A percentile compares a stretch with the other conserved stretches of the same genome.
Conservation (phyloP, 1,140 invertebrate species). For the Capitella teleta region DNA sequence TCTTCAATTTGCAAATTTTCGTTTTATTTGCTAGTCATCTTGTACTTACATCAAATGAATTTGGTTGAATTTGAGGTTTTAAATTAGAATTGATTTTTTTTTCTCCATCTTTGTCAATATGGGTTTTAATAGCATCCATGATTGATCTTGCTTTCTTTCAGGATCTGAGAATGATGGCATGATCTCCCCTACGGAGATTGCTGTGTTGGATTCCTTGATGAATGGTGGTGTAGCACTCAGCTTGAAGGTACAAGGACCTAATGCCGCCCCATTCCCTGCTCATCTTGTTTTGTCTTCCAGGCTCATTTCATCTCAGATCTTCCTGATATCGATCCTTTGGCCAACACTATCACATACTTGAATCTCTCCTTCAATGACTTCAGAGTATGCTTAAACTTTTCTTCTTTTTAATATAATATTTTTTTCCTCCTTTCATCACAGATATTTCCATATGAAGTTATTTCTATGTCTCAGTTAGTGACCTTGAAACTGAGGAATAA, state of each 20-base stretch:
- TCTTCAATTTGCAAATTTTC: too few species aligned
- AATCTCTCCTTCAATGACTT: slow-evolving; percentile 41
- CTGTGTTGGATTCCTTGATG: slow-evolving; percentile 35
- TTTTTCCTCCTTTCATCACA: slow-evolving; percentile 12
- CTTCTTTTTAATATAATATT: slow-evolving; percentile 1
- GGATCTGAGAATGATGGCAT: slow-evolving; percentile 18
- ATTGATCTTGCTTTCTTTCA: slow-evolving; percentile 3
- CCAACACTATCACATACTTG: slow-evolving; percentile 30
- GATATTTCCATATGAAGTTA: slow-evolving; percentile 29
- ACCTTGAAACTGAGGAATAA: slow-evolving; percentile 36
- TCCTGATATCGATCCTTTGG: slow-evolving; percentile 32
- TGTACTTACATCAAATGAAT: too few species aligned
- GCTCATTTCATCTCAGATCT: slow-evolving; percentile 35
- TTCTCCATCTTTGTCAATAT: too few species aligned
- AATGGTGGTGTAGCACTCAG: slow-evolving; percentile 34
- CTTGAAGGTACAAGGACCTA: slow-evolving; percentile 31
- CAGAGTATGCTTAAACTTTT: slow-evolving; percentile 19
- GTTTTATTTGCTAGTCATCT: too few species aligned
- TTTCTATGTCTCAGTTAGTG: slow-evolving; percentile 28
- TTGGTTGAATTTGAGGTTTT: too few species aligned
- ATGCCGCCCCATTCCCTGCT: too few species aligned
- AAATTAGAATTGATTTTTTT: too few species aligned
- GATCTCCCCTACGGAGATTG: slow-evolving; percentile 34
- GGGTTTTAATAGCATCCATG: too few species aligned
- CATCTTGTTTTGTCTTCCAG: too few species aligned